Evolutionary conservation across 2,797 vertebrate genomes (phyloP).

Genomic region (Clangula hyemalis): DNA sequence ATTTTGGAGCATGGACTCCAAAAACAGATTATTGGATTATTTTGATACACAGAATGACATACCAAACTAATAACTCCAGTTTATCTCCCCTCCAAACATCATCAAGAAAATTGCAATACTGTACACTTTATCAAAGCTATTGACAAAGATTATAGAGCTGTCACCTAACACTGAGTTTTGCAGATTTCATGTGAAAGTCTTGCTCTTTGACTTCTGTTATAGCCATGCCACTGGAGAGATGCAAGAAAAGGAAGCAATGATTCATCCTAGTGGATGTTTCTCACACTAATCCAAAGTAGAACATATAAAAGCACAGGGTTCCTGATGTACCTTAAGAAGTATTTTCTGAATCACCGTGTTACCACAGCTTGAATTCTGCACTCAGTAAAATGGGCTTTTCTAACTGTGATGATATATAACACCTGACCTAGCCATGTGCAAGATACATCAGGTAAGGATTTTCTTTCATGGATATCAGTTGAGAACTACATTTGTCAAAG

Average conservation of each 20-base stretch:
- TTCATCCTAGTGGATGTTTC: neutral
- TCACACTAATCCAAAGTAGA: neutral
- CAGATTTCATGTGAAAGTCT: neutral
- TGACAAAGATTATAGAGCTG: neutral
- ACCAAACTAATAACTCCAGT: neutral
- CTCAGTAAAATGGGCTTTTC: neutral
- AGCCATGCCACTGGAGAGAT: neutral
- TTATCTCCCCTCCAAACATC: neutral
- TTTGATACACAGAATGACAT: neutral
- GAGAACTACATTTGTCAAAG: neutral
- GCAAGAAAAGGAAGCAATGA: no score
- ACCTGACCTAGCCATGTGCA: neutral
- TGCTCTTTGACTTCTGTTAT: neutral
- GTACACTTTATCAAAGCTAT: neutral
- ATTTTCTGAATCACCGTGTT: neutral
- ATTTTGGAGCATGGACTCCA: neutral
- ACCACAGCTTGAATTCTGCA: neutral
- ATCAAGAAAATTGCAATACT: neutral
- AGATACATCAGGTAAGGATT: neutral
- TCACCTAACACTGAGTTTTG: neutral
- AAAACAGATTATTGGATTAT: neutral
- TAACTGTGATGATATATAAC: neutral
- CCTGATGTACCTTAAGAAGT: accelerated
- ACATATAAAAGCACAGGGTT: neutral
- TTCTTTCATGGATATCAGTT: neutral